These are phyloP conservation scores for Argyresthia albistria DNA, from an alignment of 2,888 invertebrate genomes.

Conservation along the genomic window DNA sequence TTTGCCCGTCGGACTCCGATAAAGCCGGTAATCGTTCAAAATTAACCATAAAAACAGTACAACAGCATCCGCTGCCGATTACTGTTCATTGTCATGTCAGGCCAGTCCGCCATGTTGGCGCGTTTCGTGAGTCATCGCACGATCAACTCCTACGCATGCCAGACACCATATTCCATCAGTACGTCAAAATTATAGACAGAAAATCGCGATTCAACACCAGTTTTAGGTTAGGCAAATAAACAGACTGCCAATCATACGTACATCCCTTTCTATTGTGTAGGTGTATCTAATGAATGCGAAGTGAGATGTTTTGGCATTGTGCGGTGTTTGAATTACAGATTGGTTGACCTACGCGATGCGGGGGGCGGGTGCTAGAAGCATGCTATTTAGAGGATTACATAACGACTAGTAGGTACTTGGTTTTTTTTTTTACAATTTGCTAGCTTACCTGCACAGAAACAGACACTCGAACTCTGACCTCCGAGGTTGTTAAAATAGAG, in stretches of 20 bases:
- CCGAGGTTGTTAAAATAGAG: too few relatives aligned
- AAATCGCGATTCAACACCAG: conserved; percentile 1
- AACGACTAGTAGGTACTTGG: too few relatives aligned
- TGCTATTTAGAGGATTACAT: too few relatives aligned
- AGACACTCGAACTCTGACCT: too few relatives aligned
- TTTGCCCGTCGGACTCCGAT: too few relatives aligned
- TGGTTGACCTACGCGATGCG: too few relatives aligned
- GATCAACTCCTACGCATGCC: conserved; percentile 38
- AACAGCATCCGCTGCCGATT: conserved; percentile 23
- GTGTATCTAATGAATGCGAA: neutral
- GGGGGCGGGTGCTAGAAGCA: too few relatives aligned
- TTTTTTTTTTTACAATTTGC: too few relatives aligned
- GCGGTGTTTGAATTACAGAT: neutral
- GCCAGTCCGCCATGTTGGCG: conserved; percentile 37
- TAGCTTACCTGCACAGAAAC: too few relatives aligned
- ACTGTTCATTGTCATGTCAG: conserved; percentile 38
- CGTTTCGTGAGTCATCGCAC: conserved; percentile 27
- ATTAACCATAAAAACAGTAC: neutral
- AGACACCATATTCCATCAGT: conserved; percentile 32
- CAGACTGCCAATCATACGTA: conserved; percentile 16
- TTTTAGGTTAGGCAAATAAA: conserved; percentile 10
- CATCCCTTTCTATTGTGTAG: neutral
- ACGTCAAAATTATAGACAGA: conserved; percentile 36
- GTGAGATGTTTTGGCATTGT: neutral
- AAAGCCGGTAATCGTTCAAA: too few relatives aligned